Conservation (phyloP, 2,797 vertebrate species). For the Gymnocypris eckloni region DNA sequence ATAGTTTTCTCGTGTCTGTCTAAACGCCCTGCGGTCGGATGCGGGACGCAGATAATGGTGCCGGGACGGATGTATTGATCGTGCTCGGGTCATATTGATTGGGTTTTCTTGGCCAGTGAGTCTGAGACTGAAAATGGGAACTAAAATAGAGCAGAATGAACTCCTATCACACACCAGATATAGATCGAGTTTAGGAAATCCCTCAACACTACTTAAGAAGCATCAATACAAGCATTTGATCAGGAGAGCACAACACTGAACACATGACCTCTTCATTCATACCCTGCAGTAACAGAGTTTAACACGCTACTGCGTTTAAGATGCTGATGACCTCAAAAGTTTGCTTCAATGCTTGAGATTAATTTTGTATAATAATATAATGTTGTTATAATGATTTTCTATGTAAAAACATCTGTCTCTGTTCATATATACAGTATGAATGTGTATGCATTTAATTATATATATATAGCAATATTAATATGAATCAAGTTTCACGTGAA, state of each 20-base stretch:
- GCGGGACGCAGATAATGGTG: constrained; percentile 27
- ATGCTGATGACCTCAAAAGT: not conserved
- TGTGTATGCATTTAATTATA: too few species aligned
- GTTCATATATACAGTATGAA: not conserved
- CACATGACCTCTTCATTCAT: not conserved
- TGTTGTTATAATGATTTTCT: not conserved
- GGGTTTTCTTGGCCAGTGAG: constrained; percentile 24
- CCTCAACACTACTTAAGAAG: not conserved
- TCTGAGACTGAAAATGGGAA: constrained; percentile 7
- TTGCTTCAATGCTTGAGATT: not conserved
- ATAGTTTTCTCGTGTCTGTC: constrained; percentile 15
- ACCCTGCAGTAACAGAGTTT: not conserved
- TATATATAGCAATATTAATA: too few species aligned
- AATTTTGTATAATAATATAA: not conserved
- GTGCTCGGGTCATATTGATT: constrained; percentile 44
- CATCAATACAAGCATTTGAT: not conserved
- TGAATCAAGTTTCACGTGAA: not conserved
- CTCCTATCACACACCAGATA: not conserved
- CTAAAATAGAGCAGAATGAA: constrained; percentile 7
- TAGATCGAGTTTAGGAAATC: not conserved
- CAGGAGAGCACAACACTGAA: not conserved
- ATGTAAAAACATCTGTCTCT: not conserved
- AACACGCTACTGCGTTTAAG: not conserved
- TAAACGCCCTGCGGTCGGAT: constrained; percentile 12
- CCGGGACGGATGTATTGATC: constrained; percentile 55